Base-by-base conservation (phyloP, 2,888 invertebrate genomes). In the Leptura quadrifasciata region DNA sequence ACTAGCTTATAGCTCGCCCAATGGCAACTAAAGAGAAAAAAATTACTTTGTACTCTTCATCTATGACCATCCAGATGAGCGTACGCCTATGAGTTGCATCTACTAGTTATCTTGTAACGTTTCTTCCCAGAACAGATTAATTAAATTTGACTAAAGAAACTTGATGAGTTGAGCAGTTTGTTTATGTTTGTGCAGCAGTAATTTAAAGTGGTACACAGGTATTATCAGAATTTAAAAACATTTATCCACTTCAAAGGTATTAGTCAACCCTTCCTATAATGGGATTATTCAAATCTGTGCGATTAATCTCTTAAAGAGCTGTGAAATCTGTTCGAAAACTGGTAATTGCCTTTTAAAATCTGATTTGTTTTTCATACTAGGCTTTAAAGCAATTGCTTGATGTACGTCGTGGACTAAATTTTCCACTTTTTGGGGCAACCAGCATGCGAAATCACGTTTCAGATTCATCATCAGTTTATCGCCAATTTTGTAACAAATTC, bases 121-220 rank as follows among this genome's bases (percentile, higher is more conserved):
- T 68, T 68, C 68, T 68, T 55, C 68, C 27, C 31, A 68, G 55
- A 68, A 55, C 55, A 54, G 17, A 67, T 67, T 54, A 67, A 67
- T 67, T 67, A 55, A 67, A 67, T 68, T 68, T 68, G 68, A 68
- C 68, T 68, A 68, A 55, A 60, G 71, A 61, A 47, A 60, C 24
- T 21, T 61, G 61, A 71, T 61, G 71, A 47, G 24, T 27, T 61
- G 47, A n/a, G 39, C 20, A 17, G 35, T 71, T 61, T 71, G 61
- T 71, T 47, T 71, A 60, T 17, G 60, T 21, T 27, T 18, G 18
- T 17, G 57, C 61, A 71, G 24, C 71, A 61, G 21, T 24, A 27
- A 71, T 70, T 70, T 39, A 60, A 60, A 27, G 60, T n/a, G n/a
- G 21, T 60, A 27, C 58, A 39, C 47, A 47, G 47, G 47, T 47